phyloP scores from a whole-genome alignment of 2,113 vertebrate species.

The Psammodynastes pulverulentus region DNA sequence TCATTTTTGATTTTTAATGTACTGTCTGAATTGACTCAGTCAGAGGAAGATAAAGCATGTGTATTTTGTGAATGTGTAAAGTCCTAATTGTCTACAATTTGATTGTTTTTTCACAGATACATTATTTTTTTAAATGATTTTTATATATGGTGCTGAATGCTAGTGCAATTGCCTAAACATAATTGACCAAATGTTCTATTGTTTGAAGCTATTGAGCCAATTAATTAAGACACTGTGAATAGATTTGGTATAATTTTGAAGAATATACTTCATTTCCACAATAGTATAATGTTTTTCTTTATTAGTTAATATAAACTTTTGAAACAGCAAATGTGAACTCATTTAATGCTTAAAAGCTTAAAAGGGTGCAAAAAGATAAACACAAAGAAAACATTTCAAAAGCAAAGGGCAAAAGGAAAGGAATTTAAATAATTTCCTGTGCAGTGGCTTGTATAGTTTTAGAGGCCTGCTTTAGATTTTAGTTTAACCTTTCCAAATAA shows the following conservation, averaged over 20 bases:
- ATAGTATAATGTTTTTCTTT: conserved; percentile 18
- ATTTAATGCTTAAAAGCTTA: not conserved
- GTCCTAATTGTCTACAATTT: not conserved
- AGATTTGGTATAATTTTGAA: conserved; percentile 32
- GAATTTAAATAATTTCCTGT: not conserved
- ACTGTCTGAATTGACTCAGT: not conserved
- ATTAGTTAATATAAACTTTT: not conserved
- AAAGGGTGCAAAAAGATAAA: not conserved
- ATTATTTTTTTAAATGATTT: not conserved
- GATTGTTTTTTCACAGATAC: not conserved
- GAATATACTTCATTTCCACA: conserved; percentile 4
- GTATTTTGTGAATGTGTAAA: not conserved
- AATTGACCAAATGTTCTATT: conserved; percentile 4
- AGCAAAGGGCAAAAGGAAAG: not conserved
- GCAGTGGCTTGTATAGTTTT: not conserved
- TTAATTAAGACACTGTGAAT: conserved; percentile 32
- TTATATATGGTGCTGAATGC: not conserved
- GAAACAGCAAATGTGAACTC: not conserved
- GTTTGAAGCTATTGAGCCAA: conserved; percentile 24
- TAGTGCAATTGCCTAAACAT: not conserved
- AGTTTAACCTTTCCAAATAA: not conserved
- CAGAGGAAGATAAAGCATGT: not conserved
- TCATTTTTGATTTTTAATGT: not conserved
- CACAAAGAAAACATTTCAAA: not conserved
- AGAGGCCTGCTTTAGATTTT: not conserved